Conservation (phyloP, 2,797 vertebrate species). For the Fundulus diaphanus region DNA sequence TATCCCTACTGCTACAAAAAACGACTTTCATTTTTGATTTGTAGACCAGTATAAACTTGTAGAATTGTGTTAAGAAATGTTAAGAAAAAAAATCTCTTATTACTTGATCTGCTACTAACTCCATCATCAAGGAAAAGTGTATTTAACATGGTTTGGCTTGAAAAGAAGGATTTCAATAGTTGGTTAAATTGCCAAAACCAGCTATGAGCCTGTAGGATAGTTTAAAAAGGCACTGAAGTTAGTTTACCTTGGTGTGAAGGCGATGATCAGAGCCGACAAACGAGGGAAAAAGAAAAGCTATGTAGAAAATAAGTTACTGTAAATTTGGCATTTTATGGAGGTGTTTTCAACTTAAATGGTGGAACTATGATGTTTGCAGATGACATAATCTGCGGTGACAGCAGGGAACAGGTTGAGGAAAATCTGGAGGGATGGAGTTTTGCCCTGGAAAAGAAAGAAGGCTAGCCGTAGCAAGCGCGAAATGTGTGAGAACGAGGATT, state of each 20-base stretch:
- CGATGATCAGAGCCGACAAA: neutral
- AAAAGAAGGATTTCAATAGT: neutral
- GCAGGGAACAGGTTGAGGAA: no score
- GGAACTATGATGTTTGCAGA: no score
- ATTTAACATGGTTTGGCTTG: neutral
- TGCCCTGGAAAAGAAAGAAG: no score
- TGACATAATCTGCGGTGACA: no score
- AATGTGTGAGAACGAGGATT: no score
- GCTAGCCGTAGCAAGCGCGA: no score
- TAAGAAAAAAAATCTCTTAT: neutral
- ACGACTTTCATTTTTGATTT: neutral
- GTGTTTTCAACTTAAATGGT: neutral
- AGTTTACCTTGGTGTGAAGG: neutral
- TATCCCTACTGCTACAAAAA: neutral
- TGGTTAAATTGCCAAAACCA: neutral
- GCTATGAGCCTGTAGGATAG: no score
- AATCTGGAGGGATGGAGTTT: no score
- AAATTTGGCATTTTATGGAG: neutral
- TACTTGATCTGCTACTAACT: neutral
- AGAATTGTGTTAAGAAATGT: neutral
- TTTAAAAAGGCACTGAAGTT: no score
- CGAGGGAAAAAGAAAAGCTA: neutral
- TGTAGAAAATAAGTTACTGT: neutral
- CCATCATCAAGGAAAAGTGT: neutral
- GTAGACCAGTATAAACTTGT: neutral